Conservation (phyloP, 1,140 invertebrate species). For the Aphelinus atriplicis region DNA sequence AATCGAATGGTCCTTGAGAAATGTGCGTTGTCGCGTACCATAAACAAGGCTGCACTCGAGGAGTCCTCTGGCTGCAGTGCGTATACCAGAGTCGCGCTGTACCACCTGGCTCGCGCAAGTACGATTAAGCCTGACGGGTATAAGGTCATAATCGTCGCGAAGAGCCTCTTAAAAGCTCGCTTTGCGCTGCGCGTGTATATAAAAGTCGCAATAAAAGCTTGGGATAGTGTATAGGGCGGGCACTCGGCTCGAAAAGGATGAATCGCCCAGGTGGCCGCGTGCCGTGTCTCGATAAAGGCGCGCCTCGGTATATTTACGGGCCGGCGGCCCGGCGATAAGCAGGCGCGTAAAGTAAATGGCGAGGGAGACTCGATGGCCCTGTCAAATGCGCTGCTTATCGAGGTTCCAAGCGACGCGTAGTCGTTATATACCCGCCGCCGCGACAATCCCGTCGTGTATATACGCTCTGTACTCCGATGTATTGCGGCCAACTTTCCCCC, state of each 20-base stretch:
- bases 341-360: constrained; percentile 61
- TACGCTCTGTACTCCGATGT: background rate
- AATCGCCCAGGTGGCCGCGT: constrained; percentile 48
- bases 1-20: too few species aligned
- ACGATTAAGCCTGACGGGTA: too few species aligned
- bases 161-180: constrained; percentile 21
- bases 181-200: constrained; percentile 37
- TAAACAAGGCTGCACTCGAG: too few species aligned
- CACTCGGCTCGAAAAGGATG: constrained; percentile 12
- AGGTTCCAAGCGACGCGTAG: constrained; percentile 37
- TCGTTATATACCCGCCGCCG: constrained; percentile 1
- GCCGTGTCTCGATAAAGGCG: constrained; percentile 41
- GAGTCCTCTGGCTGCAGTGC: too few species aligned
- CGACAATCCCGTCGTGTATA: background rate
- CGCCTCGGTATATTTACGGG: constrained; percentile 56
- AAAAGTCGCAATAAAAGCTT: constrained; percentile 9
- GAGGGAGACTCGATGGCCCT: constrained; percentile 42
- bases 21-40: too few species aligned
- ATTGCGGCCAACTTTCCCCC: too few species aligned
- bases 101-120: too few species aligned
- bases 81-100: too few species aligned
- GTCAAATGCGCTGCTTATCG: constrained; percentile 56
- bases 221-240: background rate
- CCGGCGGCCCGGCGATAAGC: constrained; percentile 61
- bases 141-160: too few species aligned